phyloP scores from a whole-genome alignment of 2,888 invertebrate species.

The Heterodera filipjevi region DNA sequence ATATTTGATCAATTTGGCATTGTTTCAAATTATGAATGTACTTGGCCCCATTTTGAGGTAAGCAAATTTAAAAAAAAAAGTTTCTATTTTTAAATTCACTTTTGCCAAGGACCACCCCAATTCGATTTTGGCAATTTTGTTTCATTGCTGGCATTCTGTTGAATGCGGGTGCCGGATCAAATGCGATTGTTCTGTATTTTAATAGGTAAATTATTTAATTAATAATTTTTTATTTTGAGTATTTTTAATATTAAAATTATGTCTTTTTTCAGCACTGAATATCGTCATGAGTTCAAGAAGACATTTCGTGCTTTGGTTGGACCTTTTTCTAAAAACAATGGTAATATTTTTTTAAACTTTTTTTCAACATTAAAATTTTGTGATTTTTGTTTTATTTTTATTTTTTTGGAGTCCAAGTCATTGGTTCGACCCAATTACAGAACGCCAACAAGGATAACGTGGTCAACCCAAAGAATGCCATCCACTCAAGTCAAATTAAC shows the following conservation, averaged over 20 bases:
- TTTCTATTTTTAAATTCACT: not conserved
- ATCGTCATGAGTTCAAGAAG: not conserved
- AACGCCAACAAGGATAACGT: too few species aligned
- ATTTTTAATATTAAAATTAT: not conserved
- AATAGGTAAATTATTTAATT: not conserved
- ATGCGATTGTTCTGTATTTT: constrained; percentile 4
- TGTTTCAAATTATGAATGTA: not conserved
- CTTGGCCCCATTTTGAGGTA: not conserved
- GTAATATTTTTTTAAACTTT: too few species aligned
- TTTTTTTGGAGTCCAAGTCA: too few species aligned
- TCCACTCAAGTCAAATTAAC: too few species aligned
- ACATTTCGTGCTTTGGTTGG: not conserved
- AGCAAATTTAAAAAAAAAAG: not conserved
- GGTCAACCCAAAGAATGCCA: too few species aligned
- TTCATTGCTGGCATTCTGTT: constrained; percentile 14
- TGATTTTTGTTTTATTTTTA: too few species aligned
- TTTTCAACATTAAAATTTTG: too few species aligned
- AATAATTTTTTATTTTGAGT: not conserved
- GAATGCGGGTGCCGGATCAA: constrained; percentile 10
- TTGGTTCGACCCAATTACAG: too few species aligned
- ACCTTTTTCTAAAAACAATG: too few species aligned
- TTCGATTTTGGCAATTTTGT: not conserved
- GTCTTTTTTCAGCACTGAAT: not conserved
- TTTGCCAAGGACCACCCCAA: not conserved
- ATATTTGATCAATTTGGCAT: not conserved